A percentile compares a stretch with the other conserved stretches of the same genome.
Evolutionary conservation across 2,113 vertebrate species (phyloP).

Genomic region (Enhydra lutris): DNA sequence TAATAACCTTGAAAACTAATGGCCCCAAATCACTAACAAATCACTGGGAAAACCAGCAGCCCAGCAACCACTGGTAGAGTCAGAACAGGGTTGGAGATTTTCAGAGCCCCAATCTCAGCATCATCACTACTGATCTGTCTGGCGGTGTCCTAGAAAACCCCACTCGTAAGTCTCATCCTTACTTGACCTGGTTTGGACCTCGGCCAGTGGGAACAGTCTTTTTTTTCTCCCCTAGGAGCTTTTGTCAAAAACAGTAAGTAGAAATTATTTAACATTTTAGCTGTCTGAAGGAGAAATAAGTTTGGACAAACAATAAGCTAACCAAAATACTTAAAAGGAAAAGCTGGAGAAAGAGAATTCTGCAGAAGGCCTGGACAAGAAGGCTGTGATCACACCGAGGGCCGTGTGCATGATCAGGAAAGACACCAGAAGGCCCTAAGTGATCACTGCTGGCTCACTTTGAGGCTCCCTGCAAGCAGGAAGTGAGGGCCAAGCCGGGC

Average conservation of each 20-base stretch:
- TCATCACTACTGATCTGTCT: neutral
- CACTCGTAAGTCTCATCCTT: neutral
- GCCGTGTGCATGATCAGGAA: neutral
- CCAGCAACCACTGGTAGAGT: neutral
- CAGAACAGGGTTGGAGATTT: neutral
- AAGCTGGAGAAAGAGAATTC: neutral
- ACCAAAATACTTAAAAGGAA: conserved; percentile 10
- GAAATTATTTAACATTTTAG: neutral
- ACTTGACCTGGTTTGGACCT: neutral
- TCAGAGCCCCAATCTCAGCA: neutral
- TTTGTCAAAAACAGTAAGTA: conserved; percentile 47
- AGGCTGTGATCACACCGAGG: neutral
- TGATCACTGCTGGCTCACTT: neutral
- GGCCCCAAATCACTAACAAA: neutral
- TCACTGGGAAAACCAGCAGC: neutral
- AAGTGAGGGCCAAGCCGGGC: neutral
- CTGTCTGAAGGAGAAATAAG: neutral
- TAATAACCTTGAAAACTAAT: neutral
- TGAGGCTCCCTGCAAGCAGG: neutral
- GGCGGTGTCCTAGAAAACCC: neutral
- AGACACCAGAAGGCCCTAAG: neutral
- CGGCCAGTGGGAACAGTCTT: neutral
- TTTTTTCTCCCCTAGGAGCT: neutral
- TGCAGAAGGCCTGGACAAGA: neutral
- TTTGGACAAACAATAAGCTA: neutral